phyloP scores from a whole-genome alignment of 2,888 invertebrate genomes.

The Ennomos erosarius region DNA sequence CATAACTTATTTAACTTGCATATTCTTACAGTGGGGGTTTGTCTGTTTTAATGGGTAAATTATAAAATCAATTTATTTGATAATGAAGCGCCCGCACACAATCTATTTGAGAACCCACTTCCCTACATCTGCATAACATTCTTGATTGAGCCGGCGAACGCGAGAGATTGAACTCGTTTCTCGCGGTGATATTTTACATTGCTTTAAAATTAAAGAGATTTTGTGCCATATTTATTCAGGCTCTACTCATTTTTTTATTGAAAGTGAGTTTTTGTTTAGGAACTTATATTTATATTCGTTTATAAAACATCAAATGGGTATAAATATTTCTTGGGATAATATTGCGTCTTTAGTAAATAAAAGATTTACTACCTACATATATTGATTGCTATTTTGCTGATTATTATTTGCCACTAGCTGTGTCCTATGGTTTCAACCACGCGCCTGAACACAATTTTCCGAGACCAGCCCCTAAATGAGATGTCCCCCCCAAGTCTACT shows the following conservation, averaged over 20 bases:
- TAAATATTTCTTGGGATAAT: too few relatives aligned
- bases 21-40: conserved; percentile 32
- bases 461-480: too few relatives aligned
- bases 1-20: conserved; percentile 21
- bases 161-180: conserved; percentile 23
- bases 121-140: conserved; percentile 45
- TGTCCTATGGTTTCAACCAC: background rate
- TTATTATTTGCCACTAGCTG: too few relatives aligned
- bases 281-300: too few relatives aligned
- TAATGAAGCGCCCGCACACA: conserved; percentile 55
- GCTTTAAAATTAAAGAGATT: background rate
- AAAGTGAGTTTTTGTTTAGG: too few relatives aligned
- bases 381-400: too few relatives aligned
- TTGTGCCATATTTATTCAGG: background rate
- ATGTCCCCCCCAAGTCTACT: too few relatives aligned
- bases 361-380: too few relatives aligned
- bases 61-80: conserved; percentile 55
- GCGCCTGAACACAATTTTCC: too few relatives aligned
- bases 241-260: too few relatives aligned
- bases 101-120: conserved; percentile 47
- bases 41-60: conserved; percentile 44
- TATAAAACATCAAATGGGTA: too few relatives aligned
- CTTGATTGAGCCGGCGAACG: conserved; percentile 29
- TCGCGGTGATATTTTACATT: conserved; percentile 16
- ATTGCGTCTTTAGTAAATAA: too few relatives aligned